phyloP scores from a whole-genome alignment of 1,140 invertebrate species.

The Lethocerus indicus region DNA sequence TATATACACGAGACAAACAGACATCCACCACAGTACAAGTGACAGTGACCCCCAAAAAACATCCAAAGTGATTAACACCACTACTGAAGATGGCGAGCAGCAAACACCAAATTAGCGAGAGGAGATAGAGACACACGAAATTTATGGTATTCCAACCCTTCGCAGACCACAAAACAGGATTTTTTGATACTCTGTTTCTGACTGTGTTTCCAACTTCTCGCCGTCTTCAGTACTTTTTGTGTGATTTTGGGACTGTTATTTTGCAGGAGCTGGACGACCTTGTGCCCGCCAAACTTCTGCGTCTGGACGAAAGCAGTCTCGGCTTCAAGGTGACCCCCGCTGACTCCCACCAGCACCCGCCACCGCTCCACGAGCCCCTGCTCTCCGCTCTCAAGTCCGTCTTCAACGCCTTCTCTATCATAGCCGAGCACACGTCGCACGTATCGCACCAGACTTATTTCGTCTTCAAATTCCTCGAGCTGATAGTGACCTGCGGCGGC shows the following conservation, averaged over 20 bases:
- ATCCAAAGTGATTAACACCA: too few relatives aligned
- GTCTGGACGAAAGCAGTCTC: constrained; percentile 5
- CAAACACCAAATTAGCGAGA: too few relatives aligned
- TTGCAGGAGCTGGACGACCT: constrained; percentile 10
- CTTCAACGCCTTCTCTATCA: constrained; percentile 51
- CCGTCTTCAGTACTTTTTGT: background rate
- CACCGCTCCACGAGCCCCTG: constrained; percentile 22
- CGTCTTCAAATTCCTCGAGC: constrained; percentile 65
- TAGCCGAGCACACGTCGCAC: constrained; percentile 53
- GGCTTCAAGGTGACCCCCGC: too few relatives aligned
- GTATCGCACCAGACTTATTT: constrained; percentile 74
- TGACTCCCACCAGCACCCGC: background rate
- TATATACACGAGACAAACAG: too few relatives aligned
- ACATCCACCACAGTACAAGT: too few relatives aligned
- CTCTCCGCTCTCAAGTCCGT: constrained; percentile 39
- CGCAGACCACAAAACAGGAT: too few relatives aligned
- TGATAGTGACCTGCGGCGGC: constrained; percentile 61
- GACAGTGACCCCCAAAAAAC: too few relatives aligned
- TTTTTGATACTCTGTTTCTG: background rate
- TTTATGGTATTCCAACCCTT: too few relatives aligned
- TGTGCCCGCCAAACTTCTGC: constrained; percentile 5
- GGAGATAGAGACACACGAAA: too few relatives aligned
- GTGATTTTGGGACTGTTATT: background rate
- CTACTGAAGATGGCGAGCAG: too few relatives aligned
- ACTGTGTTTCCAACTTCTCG: background rate